Evolutionary conservation across 1,140 invertebrate species (phyloP).

Genomic region (Stratiolaelaps scimitus): DNA sequence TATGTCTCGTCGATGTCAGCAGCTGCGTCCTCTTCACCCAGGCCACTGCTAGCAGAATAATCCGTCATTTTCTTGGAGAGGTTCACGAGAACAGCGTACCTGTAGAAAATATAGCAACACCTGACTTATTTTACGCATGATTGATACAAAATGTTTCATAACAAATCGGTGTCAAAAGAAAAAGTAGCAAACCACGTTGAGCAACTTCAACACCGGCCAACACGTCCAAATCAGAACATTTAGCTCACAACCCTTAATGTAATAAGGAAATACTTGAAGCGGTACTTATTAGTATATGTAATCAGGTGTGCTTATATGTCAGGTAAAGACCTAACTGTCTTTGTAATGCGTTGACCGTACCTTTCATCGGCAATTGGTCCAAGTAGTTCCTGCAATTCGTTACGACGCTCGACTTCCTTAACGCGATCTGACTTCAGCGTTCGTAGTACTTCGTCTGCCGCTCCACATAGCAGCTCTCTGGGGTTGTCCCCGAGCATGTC

Average conservation of each 20-base stretch:
- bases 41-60: conserved; percentile 53
- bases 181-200: no score
- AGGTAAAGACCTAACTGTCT: no score
- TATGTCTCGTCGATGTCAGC: conserved; percentile 92
- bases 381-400: conserved; percentile 74
- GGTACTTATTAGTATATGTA: no score
- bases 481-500: conserved; percentile 95
- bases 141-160: not conserved
- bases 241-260: no score
- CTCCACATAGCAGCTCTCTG: conserved; percentile 86
- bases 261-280: no score
- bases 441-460: conserved; percentile 90
- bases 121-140: no score
- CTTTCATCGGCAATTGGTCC: conserved; percentile 77
- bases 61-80: conserved; percentile 97
- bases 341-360: conserved; percentile 11
- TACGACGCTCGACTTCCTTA: conserved; percentile 75
- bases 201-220: not conserved
- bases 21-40: conserved; percentile 57
- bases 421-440: conserved; percentile 89
- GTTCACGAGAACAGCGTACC: conserved; percentile 83
- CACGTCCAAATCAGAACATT: not conserved
- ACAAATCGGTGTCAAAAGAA: no score
- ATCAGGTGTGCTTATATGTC: no score
- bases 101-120: not conserved